Conservation (phyloP, 2,113 vertebrate genomes). For the Nesogale talazaci region DNA sequence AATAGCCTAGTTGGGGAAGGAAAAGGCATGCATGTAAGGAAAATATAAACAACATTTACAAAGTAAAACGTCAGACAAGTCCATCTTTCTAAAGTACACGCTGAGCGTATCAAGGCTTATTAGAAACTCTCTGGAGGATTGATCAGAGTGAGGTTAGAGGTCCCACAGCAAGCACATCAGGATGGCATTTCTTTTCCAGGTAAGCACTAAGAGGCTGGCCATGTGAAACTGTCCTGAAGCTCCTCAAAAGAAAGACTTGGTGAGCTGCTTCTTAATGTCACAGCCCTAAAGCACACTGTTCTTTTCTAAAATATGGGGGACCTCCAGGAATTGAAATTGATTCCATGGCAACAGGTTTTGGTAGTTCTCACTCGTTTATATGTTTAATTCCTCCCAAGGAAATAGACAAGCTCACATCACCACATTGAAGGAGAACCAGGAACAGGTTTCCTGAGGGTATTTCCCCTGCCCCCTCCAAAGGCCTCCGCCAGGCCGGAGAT, state of each 20-base stretch:
- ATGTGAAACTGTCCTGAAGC: background rate
- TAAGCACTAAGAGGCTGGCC: background rate
- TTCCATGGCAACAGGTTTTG: background rate
- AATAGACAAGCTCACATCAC: background rate
- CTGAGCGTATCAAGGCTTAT: background rate
- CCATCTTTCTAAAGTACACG: slow-evolving; percentile 50
- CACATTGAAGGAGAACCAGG: too few species aligned
- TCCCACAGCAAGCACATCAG: background rate
- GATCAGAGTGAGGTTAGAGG: too few species aligned
- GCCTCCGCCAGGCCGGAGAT: too few species aligned
- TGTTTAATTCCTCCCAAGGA: slow-evolving; percentile 17
- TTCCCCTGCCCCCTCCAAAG: too few species aligned
- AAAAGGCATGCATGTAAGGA: slow-evolving; percentile 38
- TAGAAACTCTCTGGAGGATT: slow-evolving; percentile 27
- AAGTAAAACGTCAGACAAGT: slow-evolving; percentile 39
- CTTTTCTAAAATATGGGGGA: background rate
- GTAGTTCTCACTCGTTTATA: background rate
- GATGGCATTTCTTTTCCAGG: background rate
- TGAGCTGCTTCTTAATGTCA: background rate
- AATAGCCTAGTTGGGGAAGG: slow-evolving; percentile 12
- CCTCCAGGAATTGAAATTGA: background rate
- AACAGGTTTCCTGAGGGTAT: too few species aligned
- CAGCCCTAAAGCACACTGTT: background rate
- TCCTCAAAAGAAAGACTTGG: background rate
- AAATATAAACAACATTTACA: slow-evolving; percentile 59